Base-by-base conservation (phyloP, 2,113 vertebrate genomes). In the Scolopax mira region DNA sequence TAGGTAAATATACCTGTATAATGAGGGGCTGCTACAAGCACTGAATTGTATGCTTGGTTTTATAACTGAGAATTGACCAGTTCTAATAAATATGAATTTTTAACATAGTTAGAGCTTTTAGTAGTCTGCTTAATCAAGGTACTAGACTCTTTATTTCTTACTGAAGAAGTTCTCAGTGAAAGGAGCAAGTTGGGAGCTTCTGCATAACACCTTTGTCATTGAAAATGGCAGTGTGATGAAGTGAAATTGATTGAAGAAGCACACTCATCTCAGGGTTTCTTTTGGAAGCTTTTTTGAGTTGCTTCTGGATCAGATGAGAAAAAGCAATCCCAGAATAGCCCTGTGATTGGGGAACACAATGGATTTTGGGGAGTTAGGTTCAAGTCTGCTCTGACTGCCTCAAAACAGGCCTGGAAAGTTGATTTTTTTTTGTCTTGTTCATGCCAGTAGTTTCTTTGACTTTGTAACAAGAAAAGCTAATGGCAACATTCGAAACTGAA, bases 391-490 rank as follows among this genome's bases (percentile, higher is more conserved):
- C 41, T 66, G 54, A 52, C 24, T 66, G 92, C 70, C 28, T 83
- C 75, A 94, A 80, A 94, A 58, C 55, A 88, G 48, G 24, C 41
- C 30, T 83, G 60, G 18, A 88, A 89, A 80, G 39, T 44, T 66
- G 54, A 31, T 80, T 54, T 77, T 62, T 18, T 62, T 90, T 86
- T 80, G 39, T 90, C 33, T 64, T 82, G 42, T 87, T 75, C 39
- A 57, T 90, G 58, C 62, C 33, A 3, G 10, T 72, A 54, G 73
- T 74, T 93, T 94, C 84, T 92, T 92, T 89, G 70, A 81, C 86
- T 93, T 95, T 91, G 54, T 73, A 89, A 82, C 74, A 91, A 79
- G 80, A 66, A 94, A 96, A 94, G 54, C 54, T 92, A 85, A 92
- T 94, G 72, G 67, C 67, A 93, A 31, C 88, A 83, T 88, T 94